Conservation (phyloP, 2,888 invertebrate species). For the Idaea aversata region DNA sequence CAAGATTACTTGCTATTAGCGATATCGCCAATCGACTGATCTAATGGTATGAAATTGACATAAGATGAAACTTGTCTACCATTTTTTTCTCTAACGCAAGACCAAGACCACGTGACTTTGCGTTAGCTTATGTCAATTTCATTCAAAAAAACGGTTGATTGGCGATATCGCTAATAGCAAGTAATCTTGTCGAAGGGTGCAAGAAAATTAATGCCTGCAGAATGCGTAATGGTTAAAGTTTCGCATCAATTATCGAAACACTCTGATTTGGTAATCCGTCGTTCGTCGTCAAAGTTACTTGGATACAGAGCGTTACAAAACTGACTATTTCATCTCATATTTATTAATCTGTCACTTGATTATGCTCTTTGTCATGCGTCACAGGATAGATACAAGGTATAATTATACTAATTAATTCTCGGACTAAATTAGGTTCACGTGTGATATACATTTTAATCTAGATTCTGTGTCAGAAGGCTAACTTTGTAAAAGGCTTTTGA, state of each 20-base stretch:
- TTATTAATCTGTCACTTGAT: conserved; percentile 26
- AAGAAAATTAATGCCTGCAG: not conserved
- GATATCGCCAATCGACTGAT: no score
- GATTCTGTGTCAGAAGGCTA: not conserved
- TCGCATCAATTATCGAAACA: not conserved
- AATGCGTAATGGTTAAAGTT: not conserved
- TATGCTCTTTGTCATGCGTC: conserved; percentile 29
- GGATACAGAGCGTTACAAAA: not conserved
- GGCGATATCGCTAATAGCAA: no score
- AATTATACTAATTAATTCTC: conserved; percentile 2
- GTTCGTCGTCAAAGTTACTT: not conserved
- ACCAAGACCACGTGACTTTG: no score
- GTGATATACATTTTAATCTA: not conserved
- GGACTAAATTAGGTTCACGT: not conserved
- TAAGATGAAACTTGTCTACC: no score
- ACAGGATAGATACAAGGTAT: conserved; percentile 33
- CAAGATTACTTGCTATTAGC: no score
- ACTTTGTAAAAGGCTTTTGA: not conserved
- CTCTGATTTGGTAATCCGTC: not conserved
- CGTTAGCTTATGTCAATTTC: no score
- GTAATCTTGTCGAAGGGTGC: not conserved
- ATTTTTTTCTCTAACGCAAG: no score
- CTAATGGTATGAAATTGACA: no score
- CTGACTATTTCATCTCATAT: conserved; percentile 14
- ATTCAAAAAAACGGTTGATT: no score